Evolutionary conservation across 2,113 vertebrate genomes (phyloP).

Genomic region (Sigmodon hispidus): DNA sequence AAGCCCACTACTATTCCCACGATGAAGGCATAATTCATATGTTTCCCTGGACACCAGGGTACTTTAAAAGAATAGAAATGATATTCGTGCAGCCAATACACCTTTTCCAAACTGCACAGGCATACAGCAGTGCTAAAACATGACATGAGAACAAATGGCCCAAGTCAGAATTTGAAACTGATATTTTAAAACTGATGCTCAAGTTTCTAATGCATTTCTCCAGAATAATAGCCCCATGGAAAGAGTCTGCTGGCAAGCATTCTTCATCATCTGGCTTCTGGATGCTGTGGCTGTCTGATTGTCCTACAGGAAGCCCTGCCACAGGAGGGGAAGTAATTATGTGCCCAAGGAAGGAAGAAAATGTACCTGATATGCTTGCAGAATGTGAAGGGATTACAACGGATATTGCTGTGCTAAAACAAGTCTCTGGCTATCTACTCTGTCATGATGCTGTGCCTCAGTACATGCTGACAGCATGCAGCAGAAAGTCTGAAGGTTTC

Average conservation of each 20-base stretch:
- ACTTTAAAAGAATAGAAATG: not conserved
- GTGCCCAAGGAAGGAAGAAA: conserved; percentile 48
- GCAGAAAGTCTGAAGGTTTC: not conserved
- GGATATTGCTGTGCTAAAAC: conserved; percentile 61
- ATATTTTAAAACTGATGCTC: conserved; percentile 50
- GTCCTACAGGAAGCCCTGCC: conserved; percentile 71
- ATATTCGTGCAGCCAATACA: not conserved
- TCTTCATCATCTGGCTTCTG: conserved; percentile 33
- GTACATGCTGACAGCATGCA: not conserved
- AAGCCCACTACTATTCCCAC: not conserved
- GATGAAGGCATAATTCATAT: not conserved
- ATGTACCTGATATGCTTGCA: not conserved
- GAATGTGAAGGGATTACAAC: conserved; percentile 71
- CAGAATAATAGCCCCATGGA: conserved; percentile 65
- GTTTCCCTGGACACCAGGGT: not conserved
- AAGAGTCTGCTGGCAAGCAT: conserved; percentile 65
- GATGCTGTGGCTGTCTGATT: conserved; percentile 19
- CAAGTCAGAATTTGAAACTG: conserved; percentile 48
- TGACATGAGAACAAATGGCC: not conserved
- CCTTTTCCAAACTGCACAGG: not conserved
- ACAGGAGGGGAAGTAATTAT: conserved; percentile 69
- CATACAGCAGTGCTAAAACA: not conserved
- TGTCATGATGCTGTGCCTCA: not conserved
- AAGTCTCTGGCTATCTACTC: conserved; percentile 46
- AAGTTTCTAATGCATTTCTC: conserved; percentile 1